Conservation (phyloP, 2,797 vertebrate genomes). For the Lepus oiostolus region DNA sequence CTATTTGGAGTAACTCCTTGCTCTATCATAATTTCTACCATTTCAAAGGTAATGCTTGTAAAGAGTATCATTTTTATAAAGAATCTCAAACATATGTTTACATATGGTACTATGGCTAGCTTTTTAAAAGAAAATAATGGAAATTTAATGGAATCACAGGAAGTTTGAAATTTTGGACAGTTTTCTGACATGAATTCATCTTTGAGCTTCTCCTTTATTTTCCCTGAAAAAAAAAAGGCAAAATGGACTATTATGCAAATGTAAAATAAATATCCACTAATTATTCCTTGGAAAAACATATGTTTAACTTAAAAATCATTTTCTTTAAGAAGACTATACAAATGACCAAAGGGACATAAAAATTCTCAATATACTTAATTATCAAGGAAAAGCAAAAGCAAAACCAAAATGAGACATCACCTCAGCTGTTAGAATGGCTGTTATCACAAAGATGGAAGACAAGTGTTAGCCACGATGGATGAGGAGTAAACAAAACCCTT, state of each 20-base stretch:
- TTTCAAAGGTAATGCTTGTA: not conserved
- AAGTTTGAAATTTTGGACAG: not conserved
- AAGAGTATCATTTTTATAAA: slow-evolving; percentile 6
- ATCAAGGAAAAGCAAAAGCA: not conserved
- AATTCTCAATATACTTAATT: not conserved
- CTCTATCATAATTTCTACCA: not conserved
- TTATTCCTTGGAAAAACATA: not conserved
- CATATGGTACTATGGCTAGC: not conserved
- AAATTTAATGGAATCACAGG: not conserved
- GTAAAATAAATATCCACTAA: not conserved
- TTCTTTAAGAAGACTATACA: not conserved
- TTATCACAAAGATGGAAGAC: not conserved
- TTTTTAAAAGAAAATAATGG: not conserved
- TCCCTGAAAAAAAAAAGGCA: not conserved
- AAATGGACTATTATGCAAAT: slow-evolving; percentile 8
- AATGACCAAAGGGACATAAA: not conserved
- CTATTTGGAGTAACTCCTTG: not conserved
- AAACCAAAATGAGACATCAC: not conserved
- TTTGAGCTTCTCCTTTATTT: not conserved
- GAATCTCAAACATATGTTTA: not conserved
- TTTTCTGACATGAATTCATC: not conserved
- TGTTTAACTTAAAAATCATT: not conserved
- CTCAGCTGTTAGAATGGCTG: not conserved
- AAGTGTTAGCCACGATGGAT: not conserved
- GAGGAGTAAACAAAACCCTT: not conserved